These are phyloP conservation scores for Pseudochirops corinnae DNA, from an alignment of 2,797 vertebrate genomes.

Conservation along the genomic window DNA sequence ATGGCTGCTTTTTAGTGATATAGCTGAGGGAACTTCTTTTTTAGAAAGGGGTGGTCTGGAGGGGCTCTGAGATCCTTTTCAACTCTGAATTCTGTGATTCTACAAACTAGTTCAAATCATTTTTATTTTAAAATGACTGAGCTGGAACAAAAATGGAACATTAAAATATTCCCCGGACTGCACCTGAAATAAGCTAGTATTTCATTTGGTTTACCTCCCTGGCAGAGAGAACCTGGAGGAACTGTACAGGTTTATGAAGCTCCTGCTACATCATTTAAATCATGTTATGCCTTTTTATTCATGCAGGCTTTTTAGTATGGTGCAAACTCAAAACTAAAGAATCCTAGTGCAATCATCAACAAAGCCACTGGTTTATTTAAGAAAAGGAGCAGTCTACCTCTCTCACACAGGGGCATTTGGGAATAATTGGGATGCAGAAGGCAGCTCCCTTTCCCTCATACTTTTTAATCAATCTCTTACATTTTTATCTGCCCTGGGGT, in stretches of 20 bases:
- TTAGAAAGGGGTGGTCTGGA: background rate
- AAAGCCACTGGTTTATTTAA: background rate
- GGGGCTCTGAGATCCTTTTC: background rate
- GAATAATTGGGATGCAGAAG: background rate
- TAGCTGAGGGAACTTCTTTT: background rate
- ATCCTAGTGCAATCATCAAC: background rate
- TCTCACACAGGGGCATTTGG: background rate
- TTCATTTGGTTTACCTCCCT: background rate
- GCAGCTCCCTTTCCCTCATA: background rate
- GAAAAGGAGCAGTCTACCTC: background rate
- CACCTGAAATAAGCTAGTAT: background rate
- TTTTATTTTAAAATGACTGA: background rate
- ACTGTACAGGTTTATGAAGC: background rate
- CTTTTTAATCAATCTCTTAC: background rate
- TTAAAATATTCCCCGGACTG: slow-evolving; percentile 11
- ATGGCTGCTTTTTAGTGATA: background rate
- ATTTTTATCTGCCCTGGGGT: background rate
- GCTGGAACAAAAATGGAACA: slow-evolving; percentile 1
- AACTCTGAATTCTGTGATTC: background rate
- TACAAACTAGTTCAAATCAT: background rate
- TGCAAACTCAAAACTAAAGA: background rate
- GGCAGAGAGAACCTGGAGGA: background rate
- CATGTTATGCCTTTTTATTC: background rate
- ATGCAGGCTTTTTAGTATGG: background rate
- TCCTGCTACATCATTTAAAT: background rate